Evolutionary conservation across 2,113 vertebrate genomes (phyloP).

Genomic region (Marmota monax): DNA sequence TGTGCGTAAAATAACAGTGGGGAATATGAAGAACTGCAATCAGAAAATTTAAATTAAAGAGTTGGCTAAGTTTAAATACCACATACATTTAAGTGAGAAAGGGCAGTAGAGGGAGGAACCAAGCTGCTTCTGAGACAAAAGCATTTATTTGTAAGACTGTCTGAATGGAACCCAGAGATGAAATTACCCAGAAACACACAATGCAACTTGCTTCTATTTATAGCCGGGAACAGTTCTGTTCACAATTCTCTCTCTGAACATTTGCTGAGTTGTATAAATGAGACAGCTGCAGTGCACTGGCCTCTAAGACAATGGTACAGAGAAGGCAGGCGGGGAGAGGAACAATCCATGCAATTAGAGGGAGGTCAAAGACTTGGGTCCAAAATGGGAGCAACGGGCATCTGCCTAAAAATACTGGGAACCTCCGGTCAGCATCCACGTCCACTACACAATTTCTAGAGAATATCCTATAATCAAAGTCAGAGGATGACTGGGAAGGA

Average conservation of each 20-base stretch:
- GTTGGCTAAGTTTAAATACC: not conserved
- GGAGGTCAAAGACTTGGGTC: conserved; percentile 62
- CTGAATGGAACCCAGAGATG: conserved; percentile 53
- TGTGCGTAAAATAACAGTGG: not conserved
- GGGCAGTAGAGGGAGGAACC: not conserved
- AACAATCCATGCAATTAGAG: conserved; percentile 57
- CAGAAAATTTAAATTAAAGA: not conserved
- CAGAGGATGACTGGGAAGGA: conserved; percentile 52
- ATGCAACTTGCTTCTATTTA: conserved; percentile 64
- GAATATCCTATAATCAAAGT: conserved; percentile 72
- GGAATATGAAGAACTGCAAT: not conserved
- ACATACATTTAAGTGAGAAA: not conserved
- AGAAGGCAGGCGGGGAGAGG: conserved; percentile 51
- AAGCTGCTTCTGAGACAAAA: conserved; percentile 20
- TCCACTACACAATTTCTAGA: conserved; percentile 69
- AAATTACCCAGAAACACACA: conserved; percentile 58
- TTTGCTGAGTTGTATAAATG: conserved; percentile 56
- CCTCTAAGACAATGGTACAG: conserved; percentile 46
- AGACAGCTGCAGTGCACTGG: conserved; percentile 65
- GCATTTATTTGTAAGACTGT: conserved; percentile 17
- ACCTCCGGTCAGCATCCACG: conserved; percentile 56
- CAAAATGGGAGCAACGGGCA: not conserved
- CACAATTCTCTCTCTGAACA: conserved; percentile 53
- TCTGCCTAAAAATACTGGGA: conserved; percentile 73
- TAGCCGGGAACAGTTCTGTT: conserved; percentile 57